phyloP scores from a whole-genome alignment of 2,113 vertebrate species.

The Heliornis fulica region DNA sequence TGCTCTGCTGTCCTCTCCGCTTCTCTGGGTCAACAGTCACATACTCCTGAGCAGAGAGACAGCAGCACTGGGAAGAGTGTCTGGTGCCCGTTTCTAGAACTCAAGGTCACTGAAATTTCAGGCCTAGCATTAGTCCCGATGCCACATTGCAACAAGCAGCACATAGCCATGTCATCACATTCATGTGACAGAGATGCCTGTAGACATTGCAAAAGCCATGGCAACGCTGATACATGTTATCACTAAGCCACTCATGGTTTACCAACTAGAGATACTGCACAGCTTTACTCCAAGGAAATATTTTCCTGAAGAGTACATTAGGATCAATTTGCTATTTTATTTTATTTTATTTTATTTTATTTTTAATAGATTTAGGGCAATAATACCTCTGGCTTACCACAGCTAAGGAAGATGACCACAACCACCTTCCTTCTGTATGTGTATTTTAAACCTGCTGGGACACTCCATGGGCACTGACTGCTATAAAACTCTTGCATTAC shows the following conservation, averaged over 20 bases:
- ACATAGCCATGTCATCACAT: not conserved
- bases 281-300: not conserved
- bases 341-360: too few species aligned
- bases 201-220: not conserved
- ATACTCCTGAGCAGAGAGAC: not conserved
- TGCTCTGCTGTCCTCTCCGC: not conserved
- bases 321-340: not conserved
- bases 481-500: not conserved
- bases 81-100: not conserved
- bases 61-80: not conserved
- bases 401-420: not conserved
- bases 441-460: not conserved
- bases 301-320: not conserved
- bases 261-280: not conserved
- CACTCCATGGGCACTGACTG: not conserved
- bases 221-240: fast-evolving
- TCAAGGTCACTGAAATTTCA: not conserved
- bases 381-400: not conserved
- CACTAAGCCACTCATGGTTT: not conserved
- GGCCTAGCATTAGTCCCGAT: not conserved
- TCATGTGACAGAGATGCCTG: not conserved
- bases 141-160: not conserved
- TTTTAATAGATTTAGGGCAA: not conserved
- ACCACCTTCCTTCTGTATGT: not conserved
- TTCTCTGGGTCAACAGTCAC: not conserved